Evolutionary conservation across 1,140 invertebrate species (phyloP).

Genomic region (Marisa cornuarietis): DNA sequence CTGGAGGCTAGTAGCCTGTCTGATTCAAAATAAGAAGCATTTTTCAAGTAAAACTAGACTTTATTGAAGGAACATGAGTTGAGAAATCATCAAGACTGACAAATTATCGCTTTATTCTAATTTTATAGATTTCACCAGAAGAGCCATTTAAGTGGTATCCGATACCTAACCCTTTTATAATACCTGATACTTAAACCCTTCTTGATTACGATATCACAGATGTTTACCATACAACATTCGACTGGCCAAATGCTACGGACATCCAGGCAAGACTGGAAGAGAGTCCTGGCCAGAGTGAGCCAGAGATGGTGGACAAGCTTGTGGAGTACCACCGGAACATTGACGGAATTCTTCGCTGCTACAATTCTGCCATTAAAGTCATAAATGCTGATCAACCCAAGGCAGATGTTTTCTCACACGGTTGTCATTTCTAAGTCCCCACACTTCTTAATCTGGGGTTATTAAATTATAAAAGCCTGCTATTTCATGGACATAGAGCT

Average conservation of each 20-base stretch:
- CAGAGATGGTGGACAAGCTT: constrained; percentile 57
- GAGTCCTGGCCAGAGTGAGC: constrained; percentile 54
- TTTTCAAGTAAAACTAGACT: not conserved
- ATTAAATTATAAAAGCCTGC: too few species aligned
- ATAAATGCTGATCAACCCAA: constrained; percentile 67
- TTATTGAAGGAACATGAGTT: not conserved
- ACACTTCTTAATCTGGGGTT: too few species aligned
- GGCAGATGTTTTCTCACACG: constrained; percentile 65
- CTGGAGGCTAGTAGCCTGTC: constrained; percentile 52
- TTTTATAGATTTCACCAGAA: too few species aligned
- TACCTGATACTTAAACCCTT: too few species aligned
- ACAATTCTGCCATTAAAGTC: constrained; percentile 47
- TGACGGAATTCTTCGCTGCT: constrained; percentile 57
- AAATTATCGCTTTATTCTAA: too few species aligned
- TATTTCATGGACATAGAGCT: too few species aligned
- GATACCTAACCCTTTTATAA: too few species aligned
- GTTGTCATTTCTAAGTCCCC: constrained; percentile 34
- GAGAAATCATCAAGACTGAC: too few species aligned
- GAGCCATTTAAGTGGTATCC: too few species aligned
- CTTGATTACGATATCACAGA: constrained; percentile 44
- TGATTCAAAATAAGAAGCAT: not conserved
- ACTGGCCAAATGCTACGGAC: constrained; percentile 57
- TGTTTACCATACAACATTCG: constrained; percentile 66
- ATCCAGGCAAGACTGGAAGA: constrained; percentile 57
- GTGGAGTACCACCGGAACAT: constrained; percentile 60